These are phyloP conservation scores for Homarus gammarus DNA, from an alignment of 2,888 invertebrate genomes.

Conservation along the genomic window DNA sequence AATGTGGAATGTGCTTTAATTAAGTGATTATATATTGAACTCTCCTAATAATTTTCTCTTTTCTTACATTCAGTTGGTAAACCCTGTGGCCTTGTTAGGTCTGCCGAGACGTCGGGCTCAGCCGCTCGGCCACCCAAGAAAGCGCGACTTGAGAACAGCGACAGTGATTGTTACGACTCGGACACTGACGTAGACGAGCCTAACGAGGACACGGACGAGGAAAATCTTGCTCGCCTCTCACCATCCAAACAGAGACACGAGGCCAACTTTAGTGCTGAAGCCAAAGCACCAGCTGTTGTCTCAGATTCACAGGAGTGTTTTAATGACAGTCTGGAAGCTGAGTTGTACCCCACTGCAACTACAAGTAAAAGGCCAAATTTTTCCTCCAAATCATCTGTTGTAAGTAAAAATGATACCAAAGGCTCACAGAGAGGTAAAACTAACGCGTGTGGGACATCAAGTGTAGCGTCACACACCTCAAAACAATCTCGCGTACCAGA, in stretches of 20 bases:
- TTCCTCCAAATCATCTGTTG: neutral
- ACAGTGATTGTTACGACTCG: conserved; percentile 59
- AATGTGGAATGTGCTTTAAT: too few species aligned
- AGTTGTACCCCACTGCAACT: neutral
- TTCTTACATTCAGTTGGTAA: neutral
- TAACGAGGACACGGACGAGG: conserved; percentile 49
- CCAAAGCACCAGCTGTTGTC: neutral
- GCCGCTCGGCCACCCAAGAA: conserved; percentile 6
- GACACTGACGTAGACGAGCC: conserved; percentile 62
- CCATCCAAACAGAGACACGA: neutral
- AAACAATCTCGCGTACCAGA: neutral
- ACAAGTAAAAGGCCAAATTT: neutral
- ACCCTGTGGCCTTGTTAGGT: neutral
- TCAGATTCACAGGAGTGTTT: conserved; percentile 41
- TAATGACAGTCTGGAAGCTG: conserved; percentile 40
- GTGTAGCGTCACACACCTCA: neutral
- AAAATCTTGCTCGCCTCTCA: neutral
- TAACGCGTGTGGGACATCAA: neutral
- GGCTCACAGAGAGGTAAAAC: neutral
- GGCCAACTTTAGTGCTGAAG: too few species aligned
- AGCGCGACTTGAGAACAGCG: neutral
- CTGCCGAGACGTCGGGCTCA: neutral
- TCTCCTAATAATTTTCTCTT: too few species aligned
- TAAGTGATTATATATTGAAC: neutral
- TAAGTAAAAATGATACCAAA: neutral